Percentiles rank a stretch among this genome's conserved stretches.
Evolutionary conservation across 2,888 invertebrate species (phyloP).

Genomic region (Branchipolynoe longqiensis): DNA sequence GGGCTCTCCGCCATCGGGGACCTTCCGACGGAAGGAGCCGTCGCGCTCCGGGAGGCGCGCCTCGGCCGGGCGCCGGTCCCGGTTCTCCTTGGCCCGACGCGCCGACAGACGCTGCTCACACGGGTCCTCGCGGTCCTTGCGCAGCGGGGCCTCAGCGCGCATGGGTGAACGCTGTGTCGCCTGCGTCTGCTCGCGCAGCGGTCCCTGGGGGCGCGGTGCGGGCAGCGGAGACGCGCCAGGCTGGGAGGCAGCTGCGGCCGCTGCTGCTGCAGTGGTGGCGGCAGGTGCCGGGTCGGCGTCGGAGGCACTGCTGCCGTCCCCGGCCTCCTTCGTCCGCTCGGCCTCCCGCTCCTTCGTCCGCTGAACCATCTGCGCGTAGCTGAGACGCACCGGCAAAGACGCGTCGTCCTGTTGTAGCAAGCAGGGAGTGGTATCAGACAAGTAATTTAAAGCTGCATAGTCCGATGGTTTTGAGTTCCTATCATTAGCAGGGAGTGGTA

Average conservation of each 20-base stretch:
- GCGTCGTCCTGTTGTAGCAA: conserved; percentile 11
- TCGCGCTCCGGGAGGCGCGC: conserved; percentile 17
- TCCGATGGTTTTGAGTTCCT: too few relatives aligned
- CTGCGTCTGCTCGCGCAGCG: conserved; percentile 44
- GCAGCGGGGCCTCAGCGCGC: conserved; percentile 8
- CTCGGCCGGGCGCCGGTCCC: conserved; percentile 83
- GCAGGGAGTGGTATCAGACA: not conserved
- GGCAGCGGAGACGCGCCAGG: not conserved
- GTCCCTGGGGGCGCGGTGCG: not conserved
- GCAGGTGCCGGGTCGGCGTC: not conserved
- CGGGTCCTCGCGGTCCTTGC: conserved; percentile 47
- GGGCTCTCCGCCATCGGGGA: not conserved
- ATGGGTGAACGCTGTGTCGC: conserved; percentile 31
- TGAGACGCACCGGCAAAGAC: conserved; percentile 56
- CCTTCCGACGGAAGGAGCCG: conserved; percentile 23
- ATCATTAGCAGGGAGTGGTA: too few relatives aligned
- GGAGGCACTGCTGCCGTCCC: not conserved
- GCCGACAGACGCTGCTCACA: conserved; percentile 86
- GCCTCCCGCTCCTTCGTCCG: conserved; percentile 61
- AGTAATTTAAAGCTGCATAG: too few relatives aligned
- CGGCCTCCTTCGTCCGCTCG: conserved; percentile 31
- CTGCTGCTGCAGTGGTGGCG: not conserved
- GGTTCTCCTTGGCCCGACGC: conserved; percentile 95
- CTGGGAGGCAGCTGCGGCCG: not conserved
- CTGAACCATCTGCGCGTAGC: conserved; percentile 67